Evolutionary conservation across 2,888 invertebrate species (phyloP).

Genomic region (Drosophila meridiana): DNA sequence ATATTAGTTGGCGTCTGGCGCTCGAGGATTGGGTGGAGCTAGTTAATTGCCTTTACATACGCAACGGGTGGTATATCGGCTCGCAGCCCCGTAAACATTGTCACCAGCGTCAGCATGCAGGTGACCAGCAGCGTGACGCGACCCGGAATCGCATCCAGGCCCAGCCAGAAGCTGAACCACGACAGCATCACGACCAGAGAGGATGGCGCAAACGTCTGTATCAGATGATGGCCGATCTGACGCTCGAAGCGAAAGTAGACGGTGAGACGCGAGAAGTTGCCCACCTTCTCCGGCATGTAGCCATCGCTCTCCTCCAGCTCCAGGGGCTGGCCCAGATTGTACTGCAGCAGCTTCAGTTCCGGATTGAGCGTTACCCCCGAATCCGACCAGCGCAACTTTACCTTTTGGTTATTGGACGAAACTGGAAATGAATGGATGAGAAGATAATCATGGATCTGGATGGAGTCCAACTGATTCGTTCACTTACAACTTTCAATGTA

Average conservation of each 20-base stretch:
- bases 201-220: slow-evolving; percentile 94
- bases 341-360: slow-evolving; percentile 91
- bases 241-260: slow-evolving; percentile 93
- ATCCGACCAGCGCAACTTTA: slow-evolving; percentile 90
- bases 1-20: neutral
- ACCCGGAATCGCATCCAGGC: slow-evolving; percentile 93
- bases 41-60: slow-evolving; percentile 90
- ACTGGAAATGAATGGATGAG: slow-evolving; percentile 86
- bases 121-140: slow-evolving; percentile 92
- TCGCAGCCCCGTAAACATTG: slow-evolving; percentile 93
- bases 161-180: slow-evolving; percentile 95
- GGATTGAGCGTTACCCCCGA: slow-evolving; percentile 92
- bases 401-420: slow-evolving; percentile 92
- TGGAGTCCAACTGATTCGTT: neutral
- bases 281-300: slow-evolving; percentile 91
- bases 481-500: slow-evolving; percentile 94
- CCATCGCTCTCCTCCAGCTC: slow-evolving; percentile 90
- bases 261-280: slow-evolving; percentile 92
- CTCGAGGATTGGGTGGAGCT: neutral
- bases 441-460: neutral
- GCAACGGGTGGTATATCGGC: slow-evolving; percentile 94
- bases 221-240: slow-evolving; percentile 93
- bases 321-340: slow-evolving; percentile 90
- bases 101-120: slow-evolving; percentile 93
- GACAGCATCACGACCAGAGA: slow-evolving; percentile 93